Conservation (phyloP, 2,113 vertebrate species). For the Microtus oregoni region DNA sequence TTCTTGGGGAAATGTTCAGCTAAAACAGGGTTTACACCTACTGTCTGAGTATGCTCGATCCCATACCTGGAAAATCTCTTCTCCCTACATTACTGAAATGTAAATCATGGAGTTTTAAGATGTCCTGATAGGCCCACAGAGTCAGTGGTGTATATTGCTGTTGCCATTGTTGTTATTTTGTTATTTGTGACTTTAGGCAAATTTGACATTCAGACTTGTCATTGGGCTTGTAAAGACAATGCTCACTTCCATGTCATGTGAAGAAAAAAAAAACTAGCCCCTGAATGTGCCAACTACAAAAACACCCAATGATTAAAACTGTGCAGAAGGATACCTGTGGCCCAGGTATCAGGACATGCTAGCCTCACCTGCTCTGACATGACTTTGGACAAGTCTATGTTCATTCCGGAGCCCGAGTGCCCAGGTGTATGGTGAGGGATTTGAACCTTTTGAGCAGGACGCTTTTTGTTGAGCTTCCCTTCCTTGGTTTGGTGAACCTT, state of each 20-base stretch:
- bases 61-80: slow-evolving; percentile 30
- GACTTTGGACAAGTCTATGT: neutral
- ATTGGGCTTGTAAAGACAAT: neutral
- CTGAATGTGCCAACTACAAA: neutral
- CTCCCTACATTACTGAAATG: slow-evolving; percentile 65
- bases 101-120: slow-evolving; percentile 52
- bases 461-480: neutral
- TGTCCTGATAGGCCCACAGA: neutral
- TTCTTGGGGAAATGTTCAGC: slow-evolving; percentile 27
- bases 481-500: neutral
- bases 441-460: neutral
- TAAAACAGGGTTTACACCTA: neutral
- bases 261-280: neutral
- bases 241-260: neutral
- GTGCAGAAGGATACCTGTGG: neutral
- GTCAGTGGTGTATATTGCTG: neutral
- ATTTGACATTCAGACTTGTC: slow-evolving; percentile 24
- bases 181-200: neutral
- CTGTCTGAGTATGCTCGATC: neutral
- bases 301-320: neutral
- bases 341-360: neutral
- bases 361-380: neutral
- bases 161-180: neutral
- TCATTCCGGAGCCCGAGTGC: neutral
- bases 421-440: neutral